These are phyloP conservation scores for Drosophila cognata DNA, from an alignment of 2,888 invertebrate genomes.

Conservation along the genomic window DNA sequence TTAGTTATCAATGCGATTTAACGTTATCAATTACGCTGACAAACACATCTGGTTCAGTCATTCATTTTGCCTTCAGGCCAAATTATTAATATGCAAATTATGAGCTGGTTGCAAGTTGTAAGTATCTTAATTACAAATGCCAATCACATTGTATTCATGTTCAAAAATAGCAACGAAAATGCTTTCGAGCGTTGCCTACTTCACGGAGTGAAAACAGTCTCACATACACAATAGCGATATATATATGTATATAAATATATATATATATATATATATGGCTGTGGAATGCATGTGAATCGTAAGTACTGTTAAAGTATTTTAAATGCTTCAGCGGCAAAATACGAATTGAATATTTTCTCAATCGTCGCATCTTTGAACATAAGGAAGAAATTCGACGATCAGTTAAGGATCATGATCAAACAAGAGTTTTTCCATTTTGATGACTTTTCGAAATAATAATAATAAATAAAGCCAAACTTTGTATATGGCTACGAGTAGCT, in stretches of 20 bases:
- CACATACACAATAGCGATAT: neutral
- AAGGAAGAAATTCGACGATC: neutral
- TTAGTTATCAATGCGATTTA: conserved; percentile 18
- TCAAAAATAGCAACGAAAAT: conserved; percentile 24
- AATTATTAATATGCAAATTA: conserved; percentile 37
- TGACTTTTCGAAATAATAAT: neutral
- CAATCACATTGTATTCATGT: conserved; percentile 33
- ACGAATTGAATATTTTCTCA: neutral
- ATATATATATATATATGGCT: neutral
- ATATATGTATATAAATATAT: neutral
- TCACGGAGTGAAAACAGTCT: conserved; percentile 1
- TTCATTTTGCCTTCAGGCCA: conserved; percentile 31
- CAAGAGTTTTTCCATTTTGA: neutral
- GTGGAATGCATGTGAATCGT: neutral
- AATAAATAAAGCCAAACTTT: neutral
- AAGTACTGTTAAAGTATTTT: neutral
- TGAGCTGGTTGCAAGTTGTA: conserved; percentile 16
- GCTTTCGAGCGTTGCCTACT: conserved; percentile 28
- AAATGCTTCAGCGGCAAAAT: too few species aligned
- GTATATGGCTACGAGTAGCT: neutral
- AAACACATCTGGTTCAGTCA: neutral
- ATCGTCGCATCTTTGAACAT: neutral
- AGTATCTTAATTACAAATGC: conserved; percentile 10
- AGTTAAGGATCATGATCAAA: neutral
- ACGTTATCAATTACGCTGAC: conserved; percentile 33